These are phyloP conservation scores for Saturnia pavonia DNA, from an alignment of 2,888 invertebrate genomes.

Conservation along the genomic window DNA sequence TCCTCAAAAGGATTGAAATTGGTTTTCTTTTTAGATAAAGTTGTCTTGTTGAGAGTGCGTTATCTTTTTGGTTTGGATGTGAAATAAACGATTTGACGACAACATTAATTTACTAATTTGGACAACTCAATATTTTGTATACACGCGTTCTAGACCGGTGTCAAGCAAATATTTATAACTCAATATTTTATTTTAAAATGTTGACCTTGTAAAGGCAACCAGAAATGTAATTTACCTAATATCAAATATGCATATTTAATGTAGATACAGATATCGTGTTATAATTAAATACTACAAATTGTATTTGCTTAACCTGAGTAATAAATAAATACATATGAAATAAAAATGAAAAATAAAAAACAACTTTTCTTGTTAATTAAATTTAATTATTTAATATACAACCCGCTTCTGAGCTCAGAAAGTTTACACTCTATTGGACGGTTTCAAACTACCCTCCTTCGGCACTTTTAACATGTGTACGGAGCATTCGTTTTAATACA, in stretches of 20 bases:
- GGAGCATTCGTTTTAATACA: neutral
- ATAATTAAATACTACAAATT: neutral
- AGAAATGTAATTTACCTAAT: neutral
- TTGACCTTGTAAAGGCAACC: neutral
- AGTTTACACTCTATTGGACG: neutral
- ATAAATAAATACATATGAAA: neutral
- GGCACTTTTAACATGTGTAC: neutral
- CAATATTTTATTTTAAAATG: neutral
- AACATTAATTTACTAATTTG: no score
- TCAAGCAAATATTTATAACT: no score
- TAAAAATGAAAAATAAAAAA: neutral
- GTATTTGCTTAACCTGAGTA: no score
- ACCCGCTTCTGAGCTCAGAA: slow-evolving; percentile 2
- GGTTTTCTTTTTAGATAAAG: no score
- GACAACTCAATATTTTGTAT: no score
- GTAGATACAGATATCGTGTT: neutral
- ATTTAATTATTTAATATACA: neutral
- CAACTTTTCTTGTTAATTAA: neutral
- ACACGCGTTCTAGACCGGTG: no score
- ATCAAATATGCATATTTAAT: neutral
- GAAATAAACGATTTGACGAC: no score
- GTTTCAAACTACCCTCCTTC: neutral
- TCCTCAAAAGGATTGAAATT: no score
- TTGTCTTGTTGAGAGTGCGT: no score
- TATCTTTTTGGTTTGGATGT: no score